Conservation (phyloP, 2,888 invertebrate genomes). For the Ophion ventricosus region DNA sequence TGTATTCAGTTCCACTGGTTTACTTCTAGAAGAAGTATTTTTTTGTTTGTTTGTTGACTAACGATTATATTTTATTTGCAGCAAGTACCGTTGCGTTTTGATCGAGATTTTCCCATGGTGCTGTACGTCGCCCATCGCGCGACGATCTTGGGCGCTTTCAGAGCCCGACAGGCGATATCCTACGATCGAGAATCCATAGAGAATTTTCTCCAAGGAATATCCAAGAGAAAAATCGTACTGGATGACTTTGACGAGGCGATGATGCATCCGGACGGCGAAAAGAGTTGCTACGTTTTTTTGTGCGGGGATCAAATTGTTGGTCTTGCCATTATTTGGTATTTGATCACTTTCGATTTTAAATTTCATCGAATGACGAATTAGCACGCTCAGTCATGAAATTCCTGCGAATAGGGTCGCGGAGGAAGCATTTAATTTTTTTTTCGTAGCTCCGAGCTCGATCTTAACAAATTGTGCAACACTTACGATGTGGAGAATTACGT, state of each 20-base stretch:
- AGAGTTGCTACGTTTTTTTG: slow-evolving; percentile 80
- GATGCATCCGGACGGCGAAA: slow-evolving; percentile 69
- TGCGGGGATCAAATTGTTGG: slow-evolving; percentile 84
- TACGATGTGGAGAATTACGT: slow-evolving; percentile 82
- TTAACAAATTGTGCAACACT: slow-evolving; percentile 71
- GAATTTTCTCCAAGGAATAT: slow-evolving; percentile 71
- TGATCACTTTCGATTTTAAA: neutral
- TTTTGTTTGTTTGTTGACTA: neutral
- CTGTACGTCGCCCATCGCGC: slow-evolving; percentile 83
- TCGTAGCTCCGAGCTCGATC: slow-evolving; percentile 39
- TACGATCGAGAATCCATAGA: slow-evolving; percentile 70
- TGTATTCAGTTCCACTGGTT: neutral
- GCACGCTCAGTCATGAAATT: neutral
- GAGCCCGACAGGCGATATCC: slow-evolving; percentile 70
- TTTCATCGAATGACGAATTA: neutral
- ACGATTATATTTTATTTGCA: slow-evolving; percentile 56
- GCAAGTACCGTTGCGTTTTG: slow-evolving; percentile 79
- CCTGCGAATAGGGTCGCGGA: neutral
- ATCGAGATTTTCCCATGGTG: slow-evolving; percentile 82
- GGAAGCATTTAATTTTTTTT: neutral
- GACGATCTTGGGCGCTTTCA: slow-evolving; percentile 71
- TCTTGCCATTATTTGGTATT: slow-evolving; percentile 84
- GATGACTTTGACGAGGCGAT: slow-evolving; percentile 72
- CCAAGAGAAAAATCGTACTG: slow-evolving; percentile 66
- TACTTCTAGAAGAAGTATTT: neutral